Conservation (phyloP, 2,888 invertebrate species). For the Acanthosepion lycidas region DNA sequence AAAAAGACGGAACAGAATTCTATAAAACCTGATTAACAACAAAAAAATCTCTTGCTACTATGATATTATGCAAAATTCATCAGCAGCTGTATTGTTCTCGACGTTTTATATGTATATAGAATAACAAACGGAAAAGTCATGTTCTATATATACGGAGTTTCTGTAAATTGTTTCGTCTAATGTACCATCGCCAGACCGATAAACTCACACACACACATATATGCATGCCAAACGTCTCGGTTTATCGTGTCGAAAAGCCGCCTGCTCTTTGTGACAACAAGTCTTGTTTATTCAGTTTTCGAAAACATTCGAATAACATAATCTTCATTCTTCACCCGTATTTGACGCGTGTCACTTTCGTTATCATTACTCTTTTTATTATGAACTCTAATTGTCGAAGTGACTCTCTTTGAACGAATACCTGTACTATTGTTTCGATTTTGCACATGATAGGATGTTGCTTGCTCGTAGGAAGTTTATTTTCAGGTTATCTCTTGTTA, state of each 20-base stretch:
- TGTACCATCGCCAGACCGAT: not conserved
- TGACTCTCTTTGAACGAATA: not conserved
- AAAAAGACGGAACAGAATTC: not conserved
- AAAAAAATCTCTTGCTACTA: not conserved
- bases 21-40: constrained; percentile 17
- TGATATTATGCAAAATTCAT: constrained; percentile 1
- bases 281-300: not conserved
- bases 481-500: no score
- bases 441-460: no score
- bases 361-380: not conserved
- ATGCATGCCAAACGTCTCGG: not conserved
- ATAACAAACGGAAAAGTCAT: not conserved
- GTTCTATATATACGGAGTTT: not conserved
- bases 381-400: not conserved
- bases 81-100: not conserved
- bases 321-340: not conserved
- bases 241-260: not conserved
- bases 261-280: not conserved
- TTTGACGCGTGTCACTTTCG: constrained; percentile 10
- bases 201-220: not conserved
- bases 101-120: not conserved
- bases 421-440: not conserved
- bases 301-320: not conserved
- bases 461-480: no score
- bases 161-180: not conserved